Evolutionary conservation across 2,888 invertebrate genomes (phyloP), one percentile per base, ranked within the genome.

Genomic region (Xylota segnis): DNA sequence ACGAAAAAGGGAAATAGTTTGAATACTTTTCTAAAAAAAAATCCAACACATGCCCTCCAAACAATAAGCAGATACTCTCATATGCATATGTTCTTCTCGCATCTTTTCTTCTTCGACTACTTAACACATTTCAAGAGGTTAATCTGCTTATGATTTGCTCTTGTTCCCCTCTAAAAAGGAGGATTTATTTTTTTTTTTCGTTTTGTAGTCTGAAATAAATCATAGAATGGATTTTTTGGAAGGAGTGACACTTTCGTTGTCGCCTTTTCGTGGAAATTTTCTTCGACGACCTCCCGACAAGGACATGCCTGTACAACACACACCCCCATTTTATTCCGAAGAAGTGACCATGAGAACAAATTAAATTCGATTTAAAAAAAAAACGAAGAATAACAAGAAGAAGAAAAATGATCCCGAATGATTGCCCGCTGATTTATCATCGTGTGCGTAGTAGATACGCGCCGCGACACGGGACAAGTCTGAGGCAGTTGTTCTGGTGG

Each of bases 101-200:
- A 68, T 52, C 34, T n/a, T 32, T 59, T 75, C 75, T 70, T 68
- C 16, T 74, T 75, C 54, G 61, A 54, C 63, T 75, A 71, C 71
- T 81, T 86, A 86, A 81, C 84, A 86, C 84, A 76, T 81, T 81
- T 86, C 75, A 66, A 86, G 81, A 81, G 84, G 81, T 81, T 86
- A 81, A 86, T 81, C 84, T 76, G 76, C 75, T 86, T 76, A 81
- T 56, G 63, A 74, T 63, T 63, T 63, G 68, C 43, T 37, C 56
- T 58, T 58, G 27, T 58, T 72, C 29, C 61, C 65, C 52, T 54
- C 45, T 18, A 43, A 56, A 56, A 12, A 37, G 59, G 32, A 10
- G 47, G 59, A 71, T 34, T 34, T 37, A 68, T 56, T 68, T 27
- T 12, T 23, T 40, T 52, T 63, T 74, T 74, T 61, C 34, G 16